A percentile compares a stretch with the other conserved stretches of the same genome.
These are phyloP conservation scores for Hypsibius dujardini DNA, from an alignment of 1,140 invertebrate species.

Conservation along the genomic window DNA sequence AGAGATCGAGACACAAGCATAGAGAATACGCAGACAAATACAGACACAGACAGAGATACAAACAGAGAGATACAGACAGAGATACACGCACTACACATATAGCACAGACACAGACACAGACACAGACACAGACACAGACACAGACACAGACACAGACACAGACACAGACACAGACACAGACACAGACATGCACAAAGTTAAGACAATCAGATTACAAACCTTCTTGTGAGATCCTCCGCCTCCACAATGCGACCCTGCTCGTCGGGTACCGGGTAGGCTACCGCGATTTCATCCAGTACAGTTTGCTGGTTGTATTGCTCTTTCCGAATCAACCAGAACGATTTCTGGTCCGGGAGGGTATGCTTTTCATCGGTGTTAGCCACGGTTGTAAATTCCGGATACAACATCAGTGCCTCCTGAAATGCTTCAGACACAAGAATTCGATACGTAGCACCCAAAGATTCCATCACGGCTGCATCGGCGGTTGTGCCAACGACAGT, in stretches of 20 bases:
- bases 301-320: not conserved
- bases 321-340: not conserved
- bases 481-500: not conserved
- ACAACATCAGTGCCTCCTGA: not conserved
- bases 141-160: too few relatives aligned
- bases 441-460: not conserved
- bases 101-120: too few relatives aligned
- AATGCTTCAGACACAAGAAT: constrained; percentile 1
- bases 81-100: too few relatives aligned
- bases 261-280: constrained; percentile 6
- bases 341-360: not conserved
- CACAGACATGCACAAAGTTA: not conserved
- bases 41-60: too few relatives aligned
- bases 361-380: not conserved
- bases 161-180: too few relatives aligned
- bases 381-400: not conserved
- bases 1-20: too few relatives aligned
- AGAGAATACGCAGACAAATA: too few relatives aligned
- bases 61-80: too few relatives aligned
- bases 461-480: not conserved
- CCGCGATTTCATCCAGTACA: not conserved
- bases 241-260: not conserved
- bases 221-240: not conserved
- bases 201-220: not conserved
- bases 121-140: too few relatives aligned